Base-by-base conservation (phyloP, 2,113 vertebrate genomes). In the Psittacus erithacus region DNA sequence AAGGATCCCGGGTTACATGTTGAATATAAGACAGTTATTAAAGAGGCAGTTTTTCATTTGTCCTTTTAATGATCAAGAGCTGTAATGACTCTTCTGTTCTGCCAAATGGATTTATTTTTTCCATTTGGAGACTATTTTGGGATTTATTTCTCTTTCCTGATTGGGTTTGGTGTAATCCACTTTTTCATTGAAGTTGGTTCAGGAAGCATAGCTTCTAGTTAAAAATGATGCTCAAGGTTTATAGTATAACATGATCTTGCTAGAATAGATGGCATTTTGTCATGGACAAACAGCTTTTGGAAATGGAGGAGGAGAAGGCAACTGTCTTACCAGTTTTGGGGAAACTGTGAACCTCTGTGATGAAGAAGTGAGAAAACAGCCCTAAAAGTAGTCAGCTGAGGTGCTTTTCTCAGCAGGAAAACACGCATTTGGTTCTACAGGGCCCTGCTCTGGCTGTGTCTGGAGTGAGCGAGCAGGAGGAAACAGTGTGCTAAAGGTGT, bases 41-140 rank as follows among this genome's bases (percentile, higher is more conserved):
- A 90, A 84, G 47, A 79, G 44, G 25, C 67, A 73, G 11, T 3
- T 76, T 88, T 93, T 90, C 47, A 88, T 97, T 84, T 96, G 76
- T 46, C 65, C 62, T 94, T 96, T 78, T 68, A 73, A 88, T 96
- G 88, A 87, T 57, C 70, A 73, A 15, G 65, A 62, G 62, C 64
- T 82, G 60, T 90, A 86, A 44, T 82, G 43, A 28, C 52, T 79
- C 15, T 60, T 88, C 14, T 47, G n/a, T 53, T 73, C 35, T 65
- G 46, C n/a, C 22, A 68, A 53, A 50, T 71, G 46, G 3, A 6
- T n/a, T n/a, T 17, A 25, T 25, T 59, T 33, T 57, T 24, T 5
- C 13, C 2, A 6, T 49, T 82, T 41, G 33, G 39, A 70, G 73
- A 38, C 9, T 81, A 18, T 86, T 91, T 75, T 78, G 60, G 69